phyloP scores from a whole-genome alignment of 2,888 invertebrate species.

The Cryptosula pallasiana region DNA sequence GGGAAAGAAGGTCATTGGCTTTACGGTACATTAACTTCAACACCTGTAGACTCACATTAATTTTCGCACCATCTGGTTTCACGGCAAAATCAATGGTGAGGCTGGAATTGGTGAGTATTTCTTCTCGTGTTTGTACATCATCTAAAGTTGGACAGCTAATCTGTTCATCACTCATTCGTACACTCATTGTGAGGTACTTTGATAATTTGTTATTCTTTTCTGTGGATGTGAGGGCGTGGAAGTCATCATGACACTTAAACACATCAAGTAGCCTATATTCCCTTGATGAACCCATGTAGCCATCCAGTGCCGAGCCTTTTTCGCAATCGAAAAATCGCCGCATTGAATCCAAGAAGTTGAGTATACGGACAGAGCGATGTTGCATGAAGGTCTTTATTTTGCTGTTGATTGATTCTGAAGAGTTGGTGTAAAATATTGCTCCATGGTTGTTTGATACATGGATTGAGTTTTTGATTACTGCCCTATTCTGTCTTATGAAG shows the following conservation, averaged over 20 bases:
- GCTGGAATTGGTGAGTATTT: too few species aligned
- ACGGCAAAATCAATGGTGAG: background rate
- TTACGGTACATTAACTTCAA: background rate
- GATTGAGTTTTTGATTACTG: too few species aligned
- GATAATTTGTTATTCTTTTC: too few species aligned
- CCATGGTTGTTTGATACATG: background rate
- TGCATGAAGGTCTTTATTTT: background rate
- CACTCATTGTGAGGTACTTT: too few species aligned
- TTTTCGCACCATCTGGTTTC: background rate
- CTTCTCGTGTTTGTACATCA: too few species aligned
- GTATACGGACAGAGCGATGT: background rate
- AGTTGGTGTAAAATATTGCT: background rate
- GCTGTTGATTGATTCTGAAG: background rate
- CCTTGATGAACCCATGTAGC: background rate
- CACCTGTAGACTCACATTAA: background rate
- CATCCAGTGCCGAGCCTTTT: background rate
- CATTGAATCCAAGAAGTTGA: background rate
- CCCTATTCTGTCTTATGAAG: background rate
- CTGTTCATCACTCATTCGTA: too few species aligned
- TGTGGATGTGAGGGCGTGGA: too few species aligned
- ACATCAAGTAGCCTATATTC: background rate
- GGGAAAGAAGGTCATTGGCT: background rate
- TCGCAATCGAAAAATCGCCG: background rate
- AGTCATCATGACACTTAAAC: background rate
- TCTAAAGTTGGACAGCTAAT: too few species aligned